Evolutionary conservation across 2,797 vertebrate genomes (phyloP), one percentile per base, ranked within the genome.

Genomic region (Carduelis carduelis): DNA sequence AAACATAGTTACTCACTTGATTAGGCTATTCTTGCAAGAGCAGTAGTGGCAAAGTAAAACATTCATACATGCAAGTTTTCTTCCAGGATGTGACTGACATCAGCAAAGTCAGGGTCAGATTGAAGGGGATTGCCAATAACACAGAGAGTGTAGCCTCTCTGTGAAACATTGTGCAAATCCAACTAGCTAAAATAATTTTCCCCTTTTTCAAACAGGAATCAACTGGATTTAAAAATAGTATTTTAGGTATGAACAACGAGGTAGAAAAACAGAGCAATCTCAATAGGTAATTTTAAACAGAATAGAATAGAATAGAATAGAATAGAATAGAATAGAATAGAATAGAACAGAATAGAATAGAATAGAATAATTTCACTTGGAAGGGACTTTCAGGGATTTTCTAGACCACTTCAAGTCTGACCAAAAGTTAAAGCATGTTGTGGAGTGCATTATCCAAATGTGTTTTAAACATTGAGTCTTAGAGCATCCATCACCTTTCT

Each of bases 91-190:
- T 71, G 41, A 63, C 20, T 81, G 57, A 24, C 39, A 81, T 59
- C 61, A 81, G 49, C 37, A 34, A 77, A 65, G 16, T 44, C 35
- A 59, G 16, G 44, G 19, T 63, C 7, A 5, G 14, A 70, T 14
- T 80, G 35, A 64, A 64, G 26, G 27, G 28, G 18, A 55, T 32
- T 56, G 17, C 17, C 76, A 72, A 37, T 69, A 65, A 57, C 8
- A 24, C 0, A 3, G 6, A 1, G 4, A 8, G 9, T 21, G 4
- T 22, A 66, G 8, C 23, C 27, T 37, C n/a, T 28, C 24, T 47
- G 15, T 47, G 49, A 17, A 89, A 75, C 7, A 2, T 2, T 28
- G 26, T 50, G 7, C 35, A 74, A 65, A 80, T 70, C n/a, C 59
- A 78, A 55, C 15, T 23, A 65, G n/a, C 12, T 34, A n/a, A 68